phyloP scores from a whole-genome alignment of 2,888 invertebrate species.

The Ochropacha duplaris region DNA sequence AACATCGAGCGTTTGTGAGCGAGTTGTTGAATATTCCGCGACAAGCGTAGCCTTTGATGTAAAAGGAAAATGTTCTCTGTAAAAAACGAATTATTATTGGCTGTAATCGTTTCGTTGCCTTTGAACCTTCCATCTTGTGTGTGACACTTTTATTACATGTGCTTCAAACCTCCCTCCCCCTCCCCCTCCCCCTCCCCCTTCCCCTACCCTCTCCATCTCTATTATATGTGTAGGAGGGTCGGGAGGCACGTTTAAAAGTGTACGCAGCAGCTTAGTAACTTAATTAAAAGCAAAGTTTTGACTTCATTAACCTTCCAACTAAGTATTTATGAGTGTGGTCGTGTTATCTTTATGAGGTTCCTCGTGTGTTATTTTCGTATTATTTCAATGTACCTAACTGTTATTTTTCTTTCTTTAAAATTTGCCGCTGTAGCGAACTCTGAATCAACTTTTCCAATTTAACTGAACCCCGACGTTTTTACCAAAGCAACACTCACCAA shows the following conservation, averaged over 20 bases:
- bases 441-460: neutral
- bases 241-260: neutral
- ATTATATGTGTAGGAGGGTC: neutral
- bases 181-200: too few species aligned
- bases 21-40: conserved; percentile 19
- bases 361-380: too few species aligned
- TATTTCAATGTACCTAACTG: too few species aligned
- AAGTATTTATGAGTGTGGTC: conserved; percentile 7
- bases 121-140: conserved; percentile 33
- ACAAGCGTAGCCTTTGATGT: conserved; percentile 36
- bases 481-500: neutral
- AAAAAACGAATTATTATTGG: conserved; percentile 41
- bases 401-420: neutral
- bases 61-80: conserved; percentile 27
- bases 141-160: conserved; percentile 41
- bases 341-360: conserved; percentile 8
- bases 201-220: neutral
- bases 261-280: conserved; percentile 8
- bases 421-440: neutral
- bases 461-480: neutral
- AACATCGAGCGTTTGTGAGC: conserved; percentile 15
- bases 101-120: conserved; percentile 35
- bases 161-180: neutral
- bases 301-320: conserved; percentile 18
- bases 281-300: conserved; percentile 21